Evolutionary conservation across 1,140 invertebrate genomes (phyloP).

Genomic region (Pogonomyrmex californicus): DNA sequence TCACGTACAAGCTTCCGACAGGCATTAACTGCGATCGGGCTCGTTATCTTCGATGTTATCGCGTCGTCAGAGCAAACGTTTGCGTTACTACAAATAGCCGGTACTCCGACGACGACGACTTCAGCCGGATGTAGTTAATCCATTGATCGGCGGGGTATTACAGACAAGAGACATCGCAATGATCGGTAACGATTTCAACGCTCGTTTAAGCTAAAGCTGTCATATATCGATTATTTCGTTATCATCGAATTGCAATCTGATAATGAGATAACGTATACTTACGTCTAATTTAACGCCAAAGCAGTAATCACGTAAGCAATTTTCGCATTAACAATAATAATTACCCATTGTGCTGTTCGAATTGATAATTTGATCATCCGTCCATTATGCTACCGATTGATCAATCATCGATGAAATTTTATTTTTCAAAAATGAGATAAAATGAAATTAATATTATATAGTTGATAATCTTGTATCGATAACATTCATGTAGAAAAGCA

Average conservation of each 20-base stretch:
- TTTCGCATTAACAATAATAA: constrained; percentile 9
- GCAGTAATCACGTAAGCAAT: background rate
- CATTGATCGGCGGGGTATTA: constrained; percentile 36
- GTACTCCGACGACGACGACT: constrained; percentile 29
- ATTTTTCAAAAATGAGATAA: constrained; percentile 13
- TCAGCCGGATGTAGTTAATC: constrained; percentile 35
- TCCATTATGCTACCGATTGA: background rate
- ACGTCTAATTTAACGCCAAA: background rate
- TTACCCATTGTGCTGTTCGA: background rate
- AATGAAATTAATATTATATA: constrained; percentile 45
- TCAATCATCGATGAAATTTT: constrained; percentile 15
- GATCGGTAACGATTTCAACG: background rate
- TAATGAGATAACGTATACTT: background rate
- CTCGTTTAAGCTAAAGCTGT: background rate
- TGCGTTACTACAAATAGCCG: constrained; percentile 61
- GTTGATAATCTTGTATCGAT: constrained; percentile 43
- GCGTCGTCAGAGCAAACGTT: constrained; percentile 61
- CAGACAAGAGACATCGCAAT: background rate
- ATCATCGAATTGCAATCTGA: constrained; percentile 1
- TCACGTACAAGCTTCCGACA: constrained; percentile 57
- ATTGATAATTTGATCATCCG: constrained; percentile 44
- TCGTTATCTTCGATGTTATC: constrained; percentile 65
- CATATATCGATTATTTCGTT: background rate
- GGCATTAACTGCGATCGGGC: constrained; percentile 59
- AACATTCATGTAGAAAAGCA: constrained; percentile 26